Base-by-base conservation (phyloP, 2,888 invertebrate genomes). In the Perithous albicinctus region DNA sequence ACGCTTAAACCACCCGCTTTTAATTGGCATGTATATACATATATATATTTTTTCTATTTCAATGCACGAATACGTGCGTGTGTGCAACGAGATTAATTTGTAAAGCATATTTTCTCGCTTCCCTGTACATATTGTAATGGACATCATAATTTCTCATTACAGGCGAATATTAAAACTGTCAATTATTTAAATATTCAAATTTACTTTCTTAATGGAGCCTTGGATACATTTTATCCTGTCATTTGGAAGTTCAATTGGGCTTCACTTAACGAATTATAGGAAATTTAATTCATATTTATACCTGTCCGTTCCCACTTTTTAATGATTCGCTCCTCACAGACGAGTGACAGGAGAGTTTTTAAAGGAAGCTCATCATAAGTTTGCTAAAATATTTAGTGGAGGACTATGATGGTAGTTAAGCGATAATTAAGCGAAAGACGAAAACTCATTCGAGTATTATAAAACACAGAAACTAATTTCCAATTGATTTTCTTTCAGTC, bases 1-100 rank as follows among this genome's bases (percentile, higher is more conserved):
- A 56, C 81, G 77, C 78, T 75, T 82, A 43, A 82, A 82, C 64
- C 82, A 72, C 78, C 64, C 70, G 75, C 48, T 75, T 67, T 82
- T 82, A 82, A 82, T 82, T 82, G 82, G 78, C 56, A 46, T 70
- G 43, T 59, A 32, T 35, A 38, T 61, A 41, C 66, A 38, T 77
- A 29, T 72, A 18, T 43, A 23, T 54, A 61, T 70, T 72, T 38
- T 41, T 63, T 69, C 51, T 41, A 6, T 43, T 63, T 41, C 51
- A 80, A 77, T 72, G 51, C 41, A 20, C 59, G 10, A n/a, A 54
- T 29, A n/a, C 38, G 54, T 29, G 15, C 48, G 20, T 8, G 59
- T 48, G 59, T 54, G 70, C 75, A 43, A 20, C 46, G 48, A 26
- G 48, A 66, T 70, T 38, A 54, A 73, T 73, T 43, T 61, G 48